Percentiles rank a stretch among this genome's conserved stretches.
Evolutionary conservation across 2,888 invertebrate species (phyloP).

Genomic region (Drosophila yooni): DNA sequence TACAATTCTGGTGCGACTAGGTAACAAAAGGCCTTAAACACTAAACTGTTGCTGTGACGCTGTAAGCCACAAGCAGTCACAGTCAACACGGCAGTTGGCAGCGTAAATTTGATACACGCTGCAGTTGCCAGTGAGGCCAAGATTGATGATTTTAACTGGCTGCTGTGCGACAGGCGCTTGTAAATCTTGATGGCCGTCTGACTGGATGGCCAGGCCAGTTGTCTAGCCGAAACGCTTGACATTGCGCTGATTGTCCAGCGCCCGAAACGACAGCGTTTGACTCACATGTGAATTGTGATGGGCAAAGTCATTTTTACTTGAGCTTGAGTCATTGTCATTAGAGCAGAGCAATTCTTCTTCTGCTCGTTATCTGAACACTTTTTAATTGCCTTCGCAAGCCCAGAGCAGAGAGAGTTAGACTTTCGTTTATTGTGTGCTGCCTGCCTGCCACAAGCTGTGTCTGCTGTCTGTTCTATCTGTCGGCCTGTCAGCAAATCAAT

Average conservation of each 20-base stretch:
- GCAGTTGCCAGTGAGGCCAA: slow-evolving; percentile 41
- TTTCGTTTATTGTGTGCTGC: neutral
- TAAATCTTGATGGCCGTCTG: slow-evolving; percentile 54
- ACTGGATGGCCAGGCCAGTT: slow-evolving; percentile 1
- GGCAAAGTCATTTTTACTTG: slow-evolving; percentile 23
- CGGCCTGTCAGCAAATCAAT: slow-evolving; percentile 45
- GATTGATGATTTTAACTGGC: slow-evolving; percentile 73
- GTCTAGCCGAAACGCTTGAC: slow-evolving; percentile 57
- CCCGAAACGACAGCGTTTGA: slow-evolving; percentile 40
- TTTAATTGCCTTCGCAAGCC: slow-evolving; percentile 59
- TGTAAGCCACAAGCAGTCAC: slow-evolving; percentile 22
- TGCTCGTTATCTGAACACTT: slow-evolving; percentile 64
- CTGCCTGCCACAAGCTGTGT: neutral
- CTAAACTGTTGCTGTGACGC: slow-evolving; percentile 2
- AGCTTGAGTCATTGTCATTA: slow-evolving; percentile 76
- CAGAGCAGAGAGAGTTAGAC: slow-evolving; percentile 5
- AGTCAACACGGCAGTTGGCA: slow-evolving; percentile 20
- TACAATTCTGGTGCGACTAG: neutral
- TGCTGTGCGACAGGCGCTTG: slow-evolving; percentile 55
- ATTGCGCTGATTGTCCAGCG: slow-evolving; percentile 62
- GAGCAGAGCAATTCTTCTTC: slow-evolving; percentile 26
- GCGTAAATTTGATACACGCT: slow-evolving; percentile 71
- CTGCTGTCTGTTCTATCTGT: neutral
- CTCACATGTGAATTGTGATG: slow-evolving; percentile 41
- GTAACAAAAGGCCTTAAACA: slow-evolving; percentile 27